Conservation (phyloP, 2,797 vertebrate species). For the Onychomys torridus region DNA sequence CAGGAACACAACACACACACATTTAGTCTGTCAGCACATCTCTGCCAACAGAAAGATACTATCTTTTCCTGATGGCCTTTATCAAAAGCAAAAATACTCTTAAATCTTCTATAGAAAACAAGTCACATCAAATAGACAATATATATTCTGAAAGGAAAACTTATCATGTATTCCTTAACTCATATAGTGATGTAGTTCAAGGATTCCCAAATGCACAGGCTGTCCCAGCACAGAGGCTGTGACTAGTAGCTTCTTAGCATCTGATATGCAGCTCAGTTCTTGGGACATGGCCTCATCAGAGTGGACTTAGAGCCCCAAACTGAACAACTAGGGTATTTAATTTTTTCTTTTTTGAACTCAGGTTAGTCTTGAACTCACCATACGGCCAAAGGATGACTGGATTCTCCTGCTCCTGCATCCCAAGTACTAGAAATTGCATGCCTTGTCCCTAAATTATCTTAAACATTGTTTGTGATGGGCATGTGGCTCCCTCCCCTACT, state of each 20-base stretch:
- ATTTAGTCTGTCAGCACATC: background rate
- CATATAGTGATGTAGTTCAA: background rate
- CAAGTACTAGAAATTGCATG: background rate
- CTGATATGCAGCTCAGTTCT: background rate
- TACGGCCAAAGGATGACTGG: background rate
- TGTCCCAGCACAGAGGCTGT: background rate
- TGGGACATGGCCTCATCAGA: background rate
- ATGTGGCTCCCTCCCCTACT: background rate
- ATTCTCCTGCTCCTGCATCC: background rate
- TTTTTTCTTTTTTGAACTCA: background rate
- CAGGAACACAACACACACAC: constrained; percentile 80
- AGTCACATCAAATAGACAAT: background rate
- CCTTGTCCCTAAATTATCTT: background rate
- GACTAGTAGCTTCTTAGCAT: background rate
- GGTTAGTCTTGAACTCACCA: background rate
- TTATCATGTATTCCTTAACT: background rate
- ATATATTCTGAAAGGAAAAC: constrained; percentile 19
- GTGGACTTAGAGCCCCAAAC: background rate
- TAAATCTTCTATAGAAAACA: constrained; percentile 15
- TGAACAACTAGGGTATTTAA: background rate
- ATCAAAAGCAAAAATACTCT: constrained; percentile 36
- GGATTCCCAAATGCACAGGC: background rate
- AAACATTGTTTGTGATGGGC: background rate
- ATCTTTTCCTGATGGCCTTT: constrained; percentile 24
- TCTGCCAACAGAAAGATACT: background rate